Conservation (phyloP, 2,888 invertebrate genomes). For the Phrixothrix hirtus region DNA sequence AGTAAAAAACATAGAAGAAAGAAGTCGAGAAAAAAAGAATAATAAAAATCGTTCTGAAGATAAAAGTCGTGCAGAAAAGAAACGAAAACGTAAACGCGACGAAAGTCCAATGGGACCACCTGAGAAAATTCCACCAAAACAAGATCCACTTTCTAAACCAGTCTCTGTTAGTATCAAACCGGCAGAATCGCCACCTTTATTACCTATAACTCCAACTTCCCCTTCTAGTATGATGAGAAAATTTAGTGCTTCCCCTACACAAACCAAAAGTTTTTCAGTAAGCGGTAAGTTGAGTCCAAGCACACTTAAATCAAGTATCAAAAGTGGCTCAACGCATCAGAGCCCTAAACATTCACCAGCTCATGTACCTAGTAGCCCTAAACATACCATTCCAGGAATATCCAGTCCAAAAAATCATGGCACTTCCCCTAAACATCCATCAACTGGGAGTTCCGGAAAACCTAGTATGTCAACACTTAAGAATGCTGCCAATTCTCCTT, state of each 20-base stretch:
- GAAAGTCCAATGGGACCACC: conserved; percentile 83
- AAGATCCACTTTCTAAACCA: conserved; percentile 71
- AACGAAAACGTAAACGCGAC: conserved; percentile 73
- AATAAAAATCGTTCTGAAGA: conserved; percentile 53
- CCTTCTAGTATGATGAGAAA: conserved; percentile 67
- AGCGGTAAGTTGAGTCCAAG: conserved; percentile 63
- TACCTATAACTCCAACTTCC: conserved; percentile 63
- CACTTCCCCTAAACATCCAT: conserved; percentile 78
- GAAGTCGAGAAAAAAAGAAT: conserved; percentile 57
- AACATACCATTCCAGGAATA: conserved; percentile 68
- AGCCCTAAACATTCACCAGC: conserved; percentile 78
- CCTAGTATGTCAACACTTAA: conserved; percentile 88
- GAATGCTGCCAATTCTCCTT: conserved; percentile 75
- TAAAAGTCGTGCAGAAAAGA: conserved; percentile 66
- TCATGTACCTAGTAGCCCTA: conserved; percentile 69
- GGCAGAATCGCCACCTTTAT: conserved; percentile 60
- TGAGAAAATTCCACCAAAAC: conserved; percentile 76
- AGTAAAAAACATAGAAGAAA: conserved; percentile 49
- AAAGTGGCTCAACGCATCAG: conserved; percentile 62
- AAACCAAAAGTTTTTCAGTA: conserved; percentile 66
- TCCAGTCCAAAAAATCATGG: conserved; percentile 80
- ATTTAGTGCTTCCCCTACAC: conserved; percentile 74
- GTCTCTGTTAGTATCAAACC: conserved; percentile 76
- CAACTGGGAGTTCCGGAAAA: conserved; percentile 74
- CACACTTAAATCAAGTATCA: conserved; percentile 60